phyloP scores from a whole-genome alignment of 2,797 vertebrate genomes.

The Spinibarbus caldwelli region DNA sequence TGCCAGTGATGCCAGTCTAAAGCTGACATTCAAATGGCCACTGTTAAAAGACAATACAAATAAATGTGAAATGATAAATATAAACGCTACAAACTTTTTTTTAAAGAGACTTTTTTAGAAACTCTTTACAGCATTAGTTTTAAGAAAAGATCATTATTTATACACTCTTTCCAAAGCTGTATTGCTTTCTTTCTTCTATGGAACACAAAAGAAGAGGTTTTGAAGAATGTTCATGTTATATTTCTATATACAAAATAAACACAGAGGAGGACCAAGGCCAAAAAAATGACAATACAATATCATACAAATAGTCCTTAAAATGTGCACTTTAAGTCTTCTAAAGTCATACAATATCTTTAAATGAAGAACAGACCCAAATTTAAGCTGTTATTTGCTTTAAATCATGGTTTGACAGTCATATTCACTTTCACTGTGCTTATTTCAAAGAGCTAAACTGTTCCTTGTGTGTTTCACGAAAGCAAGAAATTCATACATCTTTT shows the following conservation, averaged over 20 bases:
- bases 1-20: not conserved
- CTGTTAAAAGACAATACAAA: not conserved
- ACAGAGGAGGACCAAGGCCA: not conserved
- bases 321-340: not conserved
- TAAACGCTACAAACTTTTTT: not conserved
- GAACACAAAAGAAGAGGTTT: not conserved
- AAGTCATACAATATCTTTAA: not conserved
- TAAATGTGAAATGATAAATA: not conserved
- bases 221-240: not conserved
- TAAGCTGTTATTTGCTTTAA: not conserved
- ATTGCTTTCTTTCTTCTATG: not conserved
- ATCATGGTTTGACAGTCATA: not conserved
- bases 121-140: not conserved
- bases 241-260: not conserved
- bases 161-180: not conserved
- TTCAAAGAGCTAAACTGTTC: not conserved
- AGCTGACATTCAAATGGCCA: not conserved
- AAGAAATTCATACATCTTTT: not conserved
- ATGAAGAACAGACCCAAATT: not conserved
- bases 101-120: conserved; percentile 5
- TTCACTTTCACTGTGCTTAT: not conserved
- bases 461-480: not conserved
- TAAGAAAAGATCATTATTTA: not conserved
- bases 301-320: not conserved
- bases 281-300: too few relatives aligned